A percentile compares a stretch with the other conserved stretches of the same genome.
phyloP scores from a whole-genome alignment of 64 coral and sea anemone species.

The Actinia tenebrosa region DNA sequence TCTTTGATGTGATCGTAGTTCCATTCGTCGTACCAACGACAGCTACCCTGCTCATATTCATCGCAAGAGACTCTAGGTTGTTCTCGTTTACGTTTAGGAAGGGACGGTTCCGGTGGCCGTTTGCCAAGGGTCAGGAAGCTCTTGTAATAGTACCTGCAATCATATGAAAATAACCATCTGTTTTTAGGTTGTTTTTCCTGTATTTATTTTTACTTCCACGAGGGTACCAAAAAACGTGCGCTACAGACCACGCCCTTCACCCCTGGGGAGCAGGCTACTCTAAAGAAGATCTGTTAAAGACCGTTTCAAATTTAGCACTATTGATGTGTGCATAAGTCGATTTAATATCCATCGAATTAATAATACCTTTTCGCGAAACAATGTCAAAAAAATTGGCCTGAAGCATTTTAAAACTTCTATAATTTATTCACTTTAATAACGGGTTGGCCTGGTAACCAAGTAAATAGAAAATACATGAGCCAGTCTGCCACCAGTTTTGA shows the following conservation, averaged over 20 bases:
- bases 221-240: neutral
- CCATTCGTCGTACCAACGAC: conserved; percentile 99
- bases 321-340: too few species aligned
- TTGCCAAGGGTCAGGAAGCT: conserved; percentile 94
- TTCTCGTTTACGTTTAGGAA: conserved; percentile 59
- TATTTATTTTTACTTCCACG: neutral
- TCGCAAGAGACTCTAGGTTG: conserved; percentile 96
- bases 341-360: too few species aligned
- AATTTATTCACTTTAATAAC: too few species aligned
- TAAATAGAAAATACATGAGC: too few species aligned
- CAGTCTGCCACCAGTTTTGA: too few species aligned
- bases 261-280: neutral
- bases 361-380: too few species aligned
- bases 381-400: too few species aligned
- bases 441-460: too few species aligned
- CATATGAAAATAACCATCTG: conserved; percentile 3
- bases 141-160: conserved; percentile 89
- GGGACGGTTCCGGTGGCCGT: conserved; percentile 63
- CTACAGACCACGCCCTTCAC: neutral
- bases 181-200: neutral
- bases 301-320: too few species aligned
- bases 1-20: conserved; percentile 94
- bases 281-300: too few species aligned
- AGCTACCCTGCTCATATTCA: conserved; percentile 93
- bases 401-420: too few species aligned